These are phyloP conservation scores for Merops nubicus DNA, from an alignment of 2,113 vertebrate genomes.

Conservation along the genomic window DNA sequence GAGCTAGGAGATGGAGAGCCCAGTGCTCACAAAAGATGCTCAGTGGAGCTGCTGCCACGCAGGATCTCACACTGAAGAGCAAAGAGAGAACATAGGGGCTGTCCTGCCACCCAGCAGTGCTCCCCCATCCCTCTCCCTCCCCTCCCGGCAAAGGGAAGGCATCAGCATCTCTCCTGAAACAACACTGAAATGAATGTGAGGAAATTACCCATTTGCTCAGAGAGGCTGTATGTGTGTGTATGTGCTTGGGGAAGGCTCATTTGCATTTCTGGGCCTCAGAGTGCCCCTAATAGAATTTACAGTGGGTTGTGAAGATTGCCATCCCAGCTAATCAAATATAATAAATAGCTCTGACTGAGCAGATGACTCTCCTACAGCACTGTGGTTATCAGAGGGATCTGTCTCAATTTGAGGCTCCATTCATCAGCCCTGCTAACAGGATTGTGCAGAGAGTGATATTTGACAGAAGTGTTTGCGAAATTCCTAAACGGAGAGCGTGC, in stretches of 20 bases:
- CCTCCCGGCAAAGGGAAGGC: not conserved
- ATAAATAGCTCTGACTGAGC: constrained; percentile 72
- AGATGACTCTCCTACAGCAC: constrained; percentile 65
- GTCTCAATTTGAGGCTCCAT: constrained; percentile 74
- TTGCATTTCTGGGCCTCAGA: constrained; percentile 58
- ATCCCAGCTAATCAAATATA: constrained; percentile 71
- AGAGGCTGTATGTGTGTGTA: not conserved
- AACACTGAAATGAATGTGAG: not conserved
- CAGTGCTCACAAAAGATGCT: rapidly evolving
- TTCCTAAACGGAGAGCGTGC: constrained; percentile 50
- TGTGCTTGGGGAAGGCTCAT: not conserved
- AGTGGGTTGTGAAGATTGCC: constrained; percentile 64
- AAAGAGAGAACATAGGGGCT: rapidly evolving
- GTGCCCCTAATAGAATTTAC: constrained; percentile 61
- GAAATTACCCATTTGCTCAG: constrained; percentile 11
- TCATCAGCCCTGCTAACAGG: constrained; percentile 66
- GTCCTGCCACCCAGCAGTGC: rapidly evolving
- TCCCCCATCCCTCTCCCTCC: not conserved
- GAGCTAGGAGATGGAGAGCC: not conserved
- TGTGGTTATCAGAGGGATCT: constrained; percentile 68
- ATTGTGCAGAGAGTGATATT: constrained; percentile 55
- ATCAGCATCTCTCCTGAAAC: not conserved
- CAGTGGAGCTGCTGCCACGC: not conserved
- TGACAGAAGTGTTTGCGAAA: constrained; percentile 69
- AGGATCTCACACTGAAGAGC: not conserved